Conservation (phyloP, 2,797 vertebrate genomes). For the Chelidonichthys spinosus region DNA sequence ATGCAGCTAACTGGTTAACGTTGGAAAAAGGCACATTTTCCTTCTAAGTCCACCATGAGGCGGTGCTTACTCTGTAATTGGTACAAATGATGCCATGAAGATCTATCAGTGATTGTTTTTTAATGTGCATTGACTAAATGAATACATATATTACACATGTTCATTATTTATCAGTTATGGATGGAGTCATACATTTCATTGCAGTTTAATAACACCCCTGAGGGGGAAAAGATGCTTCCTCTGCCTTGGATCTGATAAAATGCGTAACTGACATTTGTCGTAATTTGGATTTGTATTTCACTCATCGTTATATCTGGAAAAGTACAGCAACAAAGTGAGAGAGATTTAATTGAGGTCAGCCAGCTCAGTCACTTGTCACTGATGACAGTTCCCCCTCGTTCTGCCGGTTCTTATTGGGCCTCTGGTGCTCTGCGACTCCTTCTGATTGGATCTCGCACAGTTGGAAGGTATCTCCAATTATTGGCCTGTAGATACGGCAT, state of each 20-base stretch:
- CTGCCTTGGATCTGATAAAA: not conserved
- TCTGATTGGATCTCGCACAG: constrained; percentile 77
- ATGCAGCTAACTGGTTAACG: no score
- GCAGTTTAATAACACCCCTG: not conserved
- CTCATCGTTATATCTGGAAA: constrained; percentile 13
- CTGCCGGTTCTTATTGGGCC: constrained; percentile 57
- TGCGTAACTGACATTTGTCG: constrained; percentile 19
- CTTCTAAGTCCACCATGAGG: not conserved
- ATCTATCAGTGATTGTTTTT: not conserved
- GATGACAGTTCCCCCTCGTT: constrained; percentile 45
- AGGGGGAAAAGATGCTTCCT: not conserved
- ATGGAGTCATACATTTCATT: not conserved
- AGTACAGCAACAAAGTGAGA: constrained; percentile 9
- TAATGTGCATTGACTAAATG: not conserved
- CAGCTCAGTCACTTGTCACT: constrained; percentile 42
- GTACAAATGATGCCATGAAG: not conserved
- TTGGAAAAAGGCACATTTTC: no score
- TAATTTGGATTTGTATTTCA: constrained; percentile 7
- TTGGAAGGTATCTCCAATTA: constrained; percentile 76
- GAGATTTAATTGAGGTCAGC: constrained; percentile 49
- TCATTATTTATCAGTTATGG: not conserved
- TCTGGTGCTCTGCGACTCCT: constrained; percentile 53
- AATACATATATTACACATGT: not conserved
- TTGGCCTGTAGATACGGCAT: constrained; percentile 67
- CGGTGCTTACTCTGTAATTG: not conserved